These are phyloP conservation scores for Pangasius macronema DNA, from an alignment of 2,797 vertebrate genomes.

Conservation along the genomic window DNA sequence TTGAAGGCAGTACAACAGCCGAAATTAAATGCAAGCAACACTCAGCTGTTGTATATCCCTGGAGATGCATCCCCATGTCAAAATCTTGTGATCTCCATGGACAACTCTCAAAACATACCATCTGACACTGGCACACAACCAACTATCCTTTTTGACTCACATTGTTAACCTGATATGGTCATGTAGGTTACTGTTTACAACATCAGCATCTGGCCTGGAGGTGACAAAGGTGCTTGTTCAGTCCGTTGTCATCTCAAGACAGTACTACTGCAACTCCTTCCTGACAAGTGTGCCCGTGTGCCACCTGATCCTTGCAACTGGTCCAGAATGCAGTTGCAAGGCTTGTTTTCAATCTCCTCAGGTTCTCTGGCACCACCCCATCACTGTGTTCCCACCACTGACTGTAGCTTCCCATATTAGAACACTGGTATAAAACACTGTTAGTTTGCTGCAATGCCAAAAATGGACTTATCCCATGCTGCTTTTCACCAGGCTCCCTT, in stretches of 20 bases:
- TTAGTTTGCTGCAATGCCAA: not conserved
- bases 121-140: not conserved
- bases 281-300: not conserved
- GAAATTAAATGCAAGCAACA: not conserved
- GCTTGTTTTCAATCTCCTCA: not conserved
- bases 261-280: not conserved
- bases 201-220: not conserved
- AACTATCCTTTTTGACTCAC: not conserved
- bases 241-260: not conserved
- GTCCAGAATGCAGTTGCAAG: not conserved
- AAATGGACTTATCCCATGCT: not conserved
- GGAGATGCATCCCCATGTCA: not conserved
- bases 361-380: not conserved
- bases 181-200: not conserved
- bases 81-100: not conserved
- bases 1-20: not conserved
- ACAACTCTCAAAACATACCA: not conserved
- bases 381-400: not conserved
- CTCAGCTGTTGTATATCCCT: not conserved
- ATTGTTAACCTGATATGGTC: not conserved
- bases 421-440: not conserved
- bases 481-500: not conserved
- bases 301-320: not conserved
- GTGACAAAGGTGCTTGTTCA: not conserved
- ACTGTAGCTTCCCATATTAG: not conserved